phyloP scores from a whole-genome alignment of 1,140 invertebrate genomes.

The Plectrocnemia conspersa region DNA sequence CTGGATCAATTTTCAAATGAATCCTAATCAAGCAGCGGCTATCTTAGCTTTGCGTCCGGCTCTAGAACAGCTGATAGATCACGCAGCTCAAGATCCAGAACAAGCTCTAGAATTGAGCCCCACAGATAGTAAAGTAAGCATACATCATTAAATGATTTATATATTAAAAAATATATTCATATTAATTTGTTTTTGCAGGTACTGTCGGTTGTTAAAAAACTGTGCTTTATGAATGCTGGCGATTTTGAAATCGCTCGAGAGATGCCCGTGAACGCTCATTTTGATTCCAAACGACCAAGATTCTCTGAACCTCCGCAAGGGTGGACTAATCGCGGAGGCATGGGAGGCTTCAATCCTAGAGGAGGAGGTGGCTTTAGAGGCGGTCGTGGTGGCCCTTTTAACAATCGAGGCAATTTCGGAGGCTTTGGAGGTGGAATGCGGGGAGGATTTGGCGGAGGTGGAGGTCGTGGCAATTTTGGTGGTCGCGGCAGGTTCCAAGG shows the following conservation, averaged over 20 bases:
- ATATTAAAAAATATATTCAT: conserved; percentile 9
- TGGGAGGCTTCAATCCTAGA: conserved; percentile 37
- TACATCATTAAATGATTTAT: conserved; percentile 37
- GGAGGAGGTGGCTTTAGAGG: conserved; percentile 27
- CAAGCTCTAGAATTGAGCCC: conserved; percentile 54
- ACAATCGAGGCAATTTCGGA: conserved; percentile 1
- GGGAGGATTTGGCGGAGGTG: conserved; percentile 21
- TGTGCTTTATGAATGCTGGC: conserved; percentile 70
- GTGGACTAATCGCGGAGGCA: conserved; percentile 40
- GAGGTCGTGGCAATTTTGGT: conserved; percentile 35
- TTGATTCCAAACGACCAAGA: conserved; percentile 41
- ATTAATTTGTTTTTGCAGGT: conserved; percentile 46
- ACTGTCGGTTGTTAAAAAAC: conserved; percentile 57
- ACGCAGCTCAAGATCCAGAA: conserved; percentile 74
- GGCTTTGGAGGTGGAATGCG: conserved; percentile 9
- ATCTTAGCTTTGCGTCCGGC: conserved; percentile 83
- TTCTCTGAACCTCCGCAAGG: conserved; percentile 36
- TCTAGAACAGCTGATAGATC: conserved; percentile 78
- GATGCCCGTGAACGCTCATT: conserved; percentile 39
- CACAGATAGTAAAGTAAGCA: conserved; percentile 49
- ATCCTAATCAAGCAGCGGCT: conserved; percentile 68
- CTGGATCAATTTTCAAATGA: conserved; percentile 89
- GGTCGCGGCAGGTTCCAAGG: conserved; percentile 24
- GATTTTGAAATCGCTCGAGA: conserved; percentile 61
- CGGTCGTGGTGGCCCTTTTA: conserved; percentile 12